A percentile compares a stretch with the other conserved stretches of the same genome.
Conservation (phyloP, 2,888 invertebrate genomes). For the Cephus spinipes region DNA sequence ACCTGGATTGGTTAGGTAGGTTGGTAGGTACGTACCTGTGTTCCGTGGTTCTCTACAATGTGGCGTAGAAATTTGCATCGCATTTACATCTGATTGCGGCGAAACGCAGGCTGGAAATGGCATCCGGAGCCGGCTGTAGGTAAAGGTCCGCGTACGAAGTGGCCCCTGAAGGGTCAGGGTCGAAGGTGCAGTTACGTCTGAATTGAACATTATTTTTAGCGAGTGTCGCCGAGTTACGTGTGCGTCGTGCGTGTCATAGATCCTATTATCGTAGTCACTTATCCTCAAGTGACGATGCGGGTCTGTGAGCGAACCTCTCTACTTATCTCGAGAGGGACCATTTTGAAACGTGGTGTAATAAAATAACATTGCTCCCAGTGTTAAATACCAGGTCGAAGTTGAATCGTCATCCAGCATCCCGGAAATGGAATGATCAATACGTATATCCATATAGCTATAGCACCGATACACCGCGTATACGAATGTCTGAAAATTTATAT, state of each 20-base stretch:
- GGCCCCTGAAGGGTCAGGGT: conserved; percentile 43
- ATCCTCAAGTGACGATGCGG: conserved; percentile 47
- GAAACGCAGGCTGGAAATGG: conserved; percentile 45
- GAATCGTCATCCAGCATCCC: neutral
- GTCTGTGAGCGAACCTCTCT: conserved; percentile 10
- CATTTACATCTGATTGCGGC: conserved; percentile 58
- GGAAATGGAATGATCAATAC: neutral
- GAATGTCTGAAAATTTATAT: neutral
- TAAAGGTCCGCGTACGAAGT: neutral
- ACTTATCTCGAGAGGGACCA: neutral
- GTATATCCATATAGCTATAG: neutral
- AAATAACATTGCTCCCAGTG: neutral
- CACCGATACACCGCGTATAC: neutral
- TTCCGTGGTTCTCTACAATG: neutral
- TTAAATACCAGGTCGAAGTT: neutral
- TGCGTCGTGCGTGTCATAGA: conserved; percentile 42
- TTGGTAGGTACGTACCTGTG: conserved; percentile 4
- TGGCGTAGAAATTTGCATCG: conserved; percentile 52
- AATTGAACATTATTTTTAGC: conserved; percentile 55
- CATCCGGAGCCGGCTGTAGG: conserved; percentile 20
- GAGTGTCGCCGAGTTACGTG: conserved; percentile 39
- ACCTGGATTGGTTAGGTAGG: neutral
- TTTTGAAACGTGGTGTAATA: neutral
- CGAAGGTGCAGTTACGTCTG: conserved; percentile 46
- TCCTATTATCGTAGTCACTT: conserved; percentile 55